A percentile compares a stretch with the other conserved stretches of the same genome.
Conservation (phyloP, 2,113 vertebrate genomes). For the Chaenogobius annularis region DNA sequence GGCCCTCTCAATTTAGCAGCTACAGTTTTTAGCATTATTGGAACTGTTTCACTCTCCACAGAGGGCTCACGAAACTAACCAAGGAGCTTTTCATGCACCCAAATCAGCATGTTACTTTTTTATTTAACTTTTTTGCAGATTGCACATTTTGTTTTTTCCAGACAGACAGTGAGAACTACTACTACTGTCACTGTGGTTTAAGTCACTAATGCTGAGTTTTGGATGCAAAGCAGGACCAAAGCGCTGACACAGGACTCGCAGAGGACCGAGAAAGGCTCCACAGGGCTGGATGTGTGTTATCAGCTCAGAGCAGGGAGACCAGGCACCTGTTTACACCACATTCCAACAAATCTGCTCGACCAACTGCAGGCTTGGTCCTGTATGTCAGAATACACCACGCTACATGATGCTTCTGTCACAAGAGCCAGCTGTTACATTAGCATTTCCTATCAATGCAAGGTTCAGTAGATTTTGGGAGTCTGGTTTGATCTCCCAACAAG, state of each 20-base stretch:
- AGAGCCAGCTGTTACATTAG: not conserved
- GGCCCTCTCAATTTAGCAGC: not conserved
- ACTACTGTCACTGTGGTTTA: not conserved
- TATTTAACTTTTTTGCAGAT: not conserved
- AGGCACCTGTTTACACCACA: conserved; percentile 27
- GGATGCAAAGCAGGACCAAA: conserved; percentile 36
- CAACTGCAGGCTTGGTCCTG: not conserved
- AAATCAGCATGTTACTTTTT: not conserved
- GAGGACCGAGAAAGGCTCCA: conserved; percentile 4
- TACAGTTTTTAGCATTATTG: not conserved
- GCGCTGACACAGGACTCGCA: conserved; percentile 47
- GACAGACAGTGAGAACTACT: not conserved
- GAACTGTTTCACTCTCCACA: not conserved
- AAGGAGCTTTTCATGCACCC: not conserved
- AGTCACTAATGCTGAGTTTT: not conserved
- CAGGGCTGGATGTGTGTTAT: conserved; percentile 41
- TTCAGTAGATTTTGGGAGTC: not conserved
- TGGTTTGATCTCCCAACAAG: not conserved
- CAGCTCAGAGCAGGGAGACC: conserved; percentile 26
- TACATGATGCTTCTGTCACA: not conserved
- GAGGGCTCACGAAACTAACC: not conserved
- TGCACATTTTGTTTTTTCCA: not conserved
- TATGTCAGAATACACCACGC: not conserved
- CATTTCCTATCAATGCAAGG: not conserved
- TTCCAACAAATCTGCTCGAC: conserved; percentile 23